Evolutionary conservation across 2,888 invertebrate genomes (phyloP), one percentile per base, ranked within the genome.

Genomic region (Pyralis farinalis): DNA sequence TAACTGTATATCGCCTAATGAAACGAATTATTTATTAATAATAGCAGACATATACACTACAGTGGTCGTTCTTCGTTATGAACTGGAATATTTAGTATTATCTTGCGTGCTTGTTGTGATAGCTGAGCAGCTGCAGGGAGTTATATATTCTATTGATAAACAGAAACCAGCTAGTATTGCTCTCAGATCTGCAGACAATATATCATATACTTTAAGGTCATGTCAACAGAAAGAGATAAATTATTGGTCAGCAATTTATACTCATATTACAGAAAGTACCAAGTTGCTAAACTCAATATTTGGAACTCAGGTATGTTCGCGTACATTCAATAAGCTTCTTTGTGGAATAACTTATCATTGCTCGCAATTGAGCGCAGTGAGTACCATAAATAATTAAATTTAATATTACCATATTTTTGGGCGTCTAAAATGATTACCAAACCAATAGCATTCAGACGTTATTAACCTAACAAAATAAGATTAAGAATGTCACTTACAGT

Each of bases 291-390:
- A 60, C 34, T 5, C 37, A 1, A 53, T 63, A 10, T 69, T 67
- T 34, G 55, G 58, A 16, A 12, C 51, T n/a, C 66, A 70, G 61
- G 71, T 68, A n/a, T n/a, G n/a, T n/a, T n/a, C n/a, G n/a, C n/a
- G n/a, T n/a, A n/a, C n/a, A n/a, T n/a, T n/a, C n/a, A n/a, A n/a
- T n/a, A n/a, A n/a, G n/a, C n/a, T n/a, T n/a, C n/a, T n/a, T n/a
- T n/a, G n/a, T n/a, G n/a, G n/a, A n/a, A n/a, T n/a, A n/a, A n/a
- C n/a, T n/a, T n/a, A n/a, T n/a, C n/a, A n/a, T n/a, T n/a, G n/a
- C n/a, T n/a, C n/a, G n/a, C n/a, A n/a, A n/a, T n/a, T n/a, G n/a
- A n/a, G n/a, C n/a, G n/a, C n/a, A n/a, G n/a, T n/a, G n/a, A n/a
- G n/a, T n/a, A n/a, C n/a, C n/a, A n/a, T n/a, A n/a, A n/a, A n/a